Base-by-base conservation (phyloP, 2,797 vertebrate species). In the Philypnodon macrostomus region DNA sequence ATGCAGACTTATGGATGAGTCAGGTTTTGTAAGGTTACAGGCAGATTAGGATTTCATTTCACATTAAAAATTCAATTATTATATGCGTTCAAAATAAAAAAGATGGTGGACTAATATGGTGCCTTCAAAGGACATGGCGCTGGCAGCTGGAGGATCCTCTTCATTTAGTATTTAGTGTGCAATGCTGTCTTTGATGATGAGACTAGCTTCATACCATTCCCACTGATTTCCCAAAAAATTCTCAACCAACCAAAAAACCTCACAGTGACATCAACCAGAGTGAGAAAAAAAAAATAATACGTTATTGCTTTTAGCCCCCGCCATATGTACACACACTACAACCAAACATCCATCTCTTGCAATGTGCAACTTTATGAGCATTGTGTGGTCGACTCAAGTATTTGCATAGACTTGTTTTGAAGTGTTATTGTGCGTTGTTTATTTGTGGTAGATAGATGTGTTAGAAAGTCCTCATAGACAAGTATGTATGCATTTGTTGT, bases 191-290 rank as follows among this genome's bases (percentile, higher is more conserved):
- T 66, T 65, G 54, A 66, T 58, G 60, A 53, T 2, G 27, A 52
- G 52, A 71, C 23, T 63, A 34, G 50, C 48, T 54, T 34, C 67
- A 84, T 85, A 77, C 70, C 77, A 72, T 82, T 83, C 83, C 76
- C 80, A 85, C 56, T 17, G 56, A 69, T 73, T 70, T 75, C 53
- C 67, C 35, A 41, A 73, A 60, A 59, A 54, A 60, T 77, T 61
- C 15, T 39, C 65, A 71, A 74, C 53, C 47, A 56, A 73, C 67
- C 46, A 18, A 73, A 64, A 69, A n/a, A n/a, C n/a, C n/a, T 81
- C 86, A 75, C 79, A 70, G 38, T 33, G 55, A 80, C 61, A 83
- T 80, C 60, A 63, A 82, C 75, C 73, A 80, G 70, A 72, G 64
- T 70, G 34, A 31, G 33, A 29, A 70, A 39, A 32, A 79, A 78